Base-by-base conservation (phyloP, 1,140 invertebrate species). In the Ips typographus region DNA sequence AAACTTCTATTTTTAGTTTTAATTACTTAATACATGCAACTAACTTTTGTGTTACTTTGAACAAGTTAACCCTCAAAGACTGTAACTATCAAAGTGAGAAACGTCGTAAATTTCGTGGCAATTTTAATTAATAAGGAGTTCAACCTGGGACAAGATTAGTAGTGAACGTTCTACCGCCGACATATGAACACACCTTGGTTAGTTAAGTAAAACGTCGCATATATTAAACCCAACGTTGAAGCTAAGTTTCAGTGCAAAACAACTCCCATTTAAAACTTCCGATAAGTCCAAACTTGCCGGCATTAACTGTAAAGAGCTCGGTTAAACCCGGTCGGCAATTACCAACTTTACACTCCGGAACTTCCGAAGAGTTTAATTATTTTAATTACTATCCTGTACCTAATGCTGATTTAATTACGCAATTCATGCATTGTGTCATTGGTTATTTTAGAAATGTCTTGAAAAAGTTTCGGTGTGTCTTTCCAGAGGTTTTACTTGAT, bases 311-410 rank as follows among this genome's bases (percentile, higher is more conserved):
- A 57, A 38, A 68, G 44, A 68, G 56, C 65, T 52, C 57, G 39
- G 58, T 68, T 68, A 63, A 69, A 40, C 61, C 60, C 44, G 38
- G 67, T 37, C 43, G 47, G 60, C 59, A 69, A 63, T 69, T 69
- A 69, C 59, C 67, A 69, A 69, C 67, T 69, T 69, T 59, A 69
- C 59, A 69, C 67, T 62, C 41, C 51, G 7, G 40, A 69, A 69
- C 37, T 69, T 63, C 40, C 60, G 8, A 63, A 51, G 67, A 51
- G 22, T 64, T 56, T 69, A 63, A 56, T 69, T 63, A 69, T 69
- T 69, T 69, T 69, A 69, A 69, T 63, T 63, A 63, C 60, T 47
- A 38, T 62, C 60, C 60, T 63, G 37, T 69, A 57, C 58, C 40
- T 52, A n/a, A 37, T 36, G 5, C 38, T 62, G 22, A 52, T 52